Percentiles rank a stretch among this genome's conserved stretches.
These are phyloP conservation scores for Anas platyrhynchos DNA, from an alignment of 2,113 vertebrate species.

Conservation along the genomic window DNA sequence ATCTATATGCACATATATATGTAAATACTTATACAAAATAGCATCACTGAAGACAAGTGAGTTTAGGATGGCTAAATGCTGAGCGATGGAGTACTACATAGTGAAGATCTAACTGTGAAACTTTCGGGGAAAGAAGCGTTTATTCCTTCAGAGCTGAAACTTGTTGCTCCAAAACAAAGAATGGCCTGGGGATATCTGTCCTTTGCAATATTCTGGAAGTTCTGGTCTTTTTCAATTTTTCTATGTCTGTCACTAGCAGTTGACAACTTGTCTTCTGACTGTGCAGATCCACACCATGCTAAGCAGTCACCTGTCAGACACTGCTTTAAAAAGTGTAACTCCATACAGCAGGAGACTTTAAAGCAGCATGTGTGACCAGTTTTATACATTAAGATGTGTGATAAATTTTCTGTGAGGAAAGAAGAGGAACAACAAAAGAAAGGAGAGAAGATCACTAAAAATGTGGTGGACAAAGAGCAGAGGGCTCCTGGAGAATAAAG, in stretches of 20 bases:
- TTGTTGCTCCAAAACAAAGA: neutral
- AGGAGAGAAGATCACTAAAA: neutral
- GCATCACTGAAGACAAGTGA: neutral
- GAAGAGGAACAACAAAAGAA: neutral
- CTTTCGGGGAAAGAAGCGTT: neutral
- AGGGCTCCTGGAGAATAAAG: neutral
- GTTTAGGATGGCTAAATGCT: neutral
- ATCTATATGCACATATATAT: no score
- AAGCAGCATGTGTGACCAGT: neutral
- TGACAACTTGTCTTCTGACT: neutral
- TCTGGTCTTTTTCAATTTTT: neutral
- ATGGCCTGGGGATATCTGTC: neutral
- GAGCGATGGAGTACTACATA: neutral
- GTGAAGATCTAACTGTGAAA: neutral
- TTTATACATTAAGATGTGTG: neutral
- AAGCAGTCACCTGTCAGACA: constrained; percentile 22
- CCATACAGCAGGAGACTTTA: constrained; percentile 9
- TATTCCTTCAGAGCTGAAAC: neutral
- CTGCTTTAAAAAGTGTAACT: neutral
- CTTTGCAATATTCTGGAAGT: neutral
- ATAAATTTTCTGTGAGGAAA: neutral
- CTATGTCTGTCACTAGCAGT: neutral
- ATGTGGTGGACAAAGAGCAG: neutral
- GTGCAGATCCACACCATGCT: constrained; percentile 6
- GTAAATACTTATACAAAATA: neutral